Percentiles rank a stretch among this genome's conserved stretches.
Conservation (phyloP, 2,113 vertebrate species). For the Daubentonia madagascariensis region DNA sequence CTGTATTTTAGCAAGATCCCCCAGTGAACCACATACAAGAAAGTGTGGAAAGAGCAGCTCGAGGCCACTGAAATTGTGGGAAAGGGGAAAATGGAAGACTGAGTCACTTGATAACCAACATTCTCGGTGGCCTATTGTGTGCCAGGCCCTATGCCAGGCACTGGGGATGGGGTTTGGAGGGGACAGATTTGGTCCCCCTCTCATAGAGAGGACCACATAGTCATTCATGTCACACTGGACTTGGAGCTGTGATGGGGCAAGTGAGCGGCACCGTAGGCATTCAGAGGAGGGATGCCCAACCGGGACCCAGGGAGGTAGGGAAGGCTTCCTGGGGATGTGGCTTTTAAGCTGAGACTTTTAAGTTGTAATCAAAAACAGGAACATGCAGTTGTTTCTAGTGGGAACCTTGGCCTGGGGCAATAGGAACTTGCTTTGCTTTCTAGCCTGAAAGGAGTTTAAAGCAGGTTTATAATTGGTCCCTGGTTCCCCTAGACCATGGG, state of each 20-base stretch:
- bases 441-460: neutral
- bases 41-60: accelerated
- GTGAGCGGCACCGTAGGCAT: neutral
- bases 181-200: neutral
- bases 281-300: neutral
- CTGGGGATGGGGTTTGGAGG: neutral
- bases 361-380: neutral
- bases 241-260: accelerated
- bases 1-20: neutral
- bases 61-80: too few relatives aligned
- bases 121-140: too few relatives aligned
- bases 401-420: too few relatives aligned
- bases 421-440: neutral
- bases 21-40: neutral
- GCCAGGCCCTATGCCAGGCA: neutral
- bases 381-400: neutral
- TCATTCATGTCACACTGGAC: neutral
- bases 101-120: neutral
- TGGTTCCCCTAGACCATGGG: neutral
- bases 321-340: neutral
- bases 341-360: neutral
- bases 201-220: neutral
- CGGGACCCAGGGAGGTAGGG: neutral
- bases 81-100: neutral
- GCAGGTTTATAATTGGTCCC: neutral